Percentiles rank a stretch among this genome's conserved stretches.
Conservation (phyloP, 2,113 vertebrate species). For the Entelurus aequoreus region DNA sequence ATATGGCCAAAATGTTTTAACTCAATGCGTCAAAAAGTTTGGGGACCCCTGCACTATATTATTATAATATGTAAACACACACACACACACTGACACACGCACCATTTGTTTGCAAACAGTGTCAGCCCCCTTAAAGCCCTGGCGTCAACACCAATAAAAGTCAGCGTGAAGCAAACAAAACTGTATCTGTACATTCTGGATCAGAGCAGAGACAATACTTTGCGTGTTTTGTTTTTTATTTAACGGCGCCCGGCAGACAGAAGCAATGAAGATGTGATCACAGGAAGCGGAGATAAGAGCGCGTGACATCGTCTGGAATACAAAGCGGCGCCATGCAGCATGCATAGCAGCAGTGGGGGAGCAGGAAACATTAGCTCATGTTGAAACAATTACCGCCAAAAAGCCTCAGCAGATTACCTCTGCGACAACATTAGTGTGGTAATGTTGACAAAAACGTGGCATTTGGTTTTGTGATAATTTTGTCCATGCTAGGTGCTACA, state of each 20-base stretch:
- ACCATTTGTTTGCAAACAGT: neutral
- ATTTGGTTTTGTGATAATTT: too few relatives aligned
- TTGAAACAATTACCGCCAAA: conserved; percentile 5
- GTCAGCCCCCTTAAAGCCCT: neutral
- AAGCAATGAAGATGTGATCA: conserved; percentile 31
- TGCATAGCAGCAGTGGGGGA: conserved; percentile 6
- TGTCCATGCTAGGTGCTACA: too few relatives aligned
- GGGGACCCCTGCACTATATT: too few relatives aligned
- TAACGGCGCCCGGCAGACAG: conserved; percentile 18
- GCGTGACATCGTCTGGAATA: conserved; percentile 15
- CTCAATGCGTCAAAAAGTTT: too few relatives aligned
- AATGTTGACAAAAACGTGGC: neutral
- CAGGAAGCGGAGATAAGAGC: conserved; percentile 30
- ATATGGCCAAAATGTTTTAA: too few relatives aligned
- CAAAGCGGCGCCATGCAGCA: conserved; percentile 5
- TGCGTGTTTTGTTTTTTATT: conserved; percentile 10
- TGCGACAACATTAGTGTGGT: too few relatives aligned
- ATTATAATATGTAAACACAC: too few relatives aligned
- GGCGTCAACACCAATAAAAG: neutral
- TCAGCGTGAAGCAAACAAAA: neutral
- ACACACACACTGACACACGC: too few relatives aligned
- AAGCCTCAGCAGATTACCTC: neutral
- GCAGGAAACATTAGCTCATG: conserved; percentile 4
- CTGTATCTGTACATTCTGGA: neutral
- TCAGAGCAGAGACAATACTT: neutral